Evolutionary conservation across 2,888 invertebrate genomes (phyloP).

Genomic region (Sphaerophoria rueppellii): DNA sequence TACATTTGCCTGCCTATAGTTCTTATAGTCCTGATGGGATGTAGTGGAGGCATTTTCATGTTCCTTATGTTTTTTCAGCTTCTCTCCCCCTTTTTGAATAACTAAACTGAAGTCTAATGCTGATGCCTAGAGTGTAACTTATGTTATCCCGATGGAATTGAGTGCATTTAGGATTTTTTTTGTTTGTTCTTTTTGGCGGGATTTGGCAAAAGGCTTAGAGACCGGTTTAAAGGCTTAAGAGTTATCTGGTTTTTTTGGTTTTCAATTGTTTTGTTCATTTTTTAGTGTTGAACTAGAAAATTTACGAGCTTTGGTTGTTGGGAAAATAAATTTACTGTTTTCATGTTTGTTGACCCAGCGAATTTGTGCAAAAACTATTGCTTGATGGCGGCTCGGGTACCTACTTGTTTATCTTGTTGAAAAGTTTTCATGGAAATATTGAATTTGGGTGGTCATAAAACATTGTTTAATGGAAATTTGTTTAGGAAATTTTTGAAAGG

Average conservation of each 20-base stretch:
- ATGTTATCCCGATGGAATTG: slow-evolving; percentile 66
- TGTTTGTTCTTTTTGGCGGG: slow-evolving; percentile 33
- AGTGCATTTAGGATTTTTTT: slow-evolving; percentile 54
- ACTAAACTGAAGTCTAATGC: slow-evolving; percentile 43
- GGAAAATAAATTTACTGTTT: slow-evolving; percentile 53
- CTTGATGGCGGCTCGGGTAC: neutral
- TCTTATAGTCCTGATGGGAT: neutral
- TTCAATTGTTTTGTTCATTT: slow-evolving; percentile 7
- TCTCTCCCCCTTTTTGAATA: neutral
- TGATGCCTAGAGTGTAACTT: slow-evolving; percentile 66
- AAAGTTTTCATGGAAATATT: slow-evolving; percentile 22
- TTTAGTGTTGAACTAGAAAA: slow-evolving; percentile 23
- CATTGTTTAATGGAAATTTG: neutral
- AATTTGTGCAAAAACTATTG: neutral
- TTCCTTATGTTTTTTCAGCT: slow-evolving; percentile 50
- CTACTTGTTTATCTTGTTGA: slow-evolving; percentile 22
- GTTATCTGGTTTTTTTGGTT: neutral
- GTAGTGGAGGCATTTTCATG: slow-evolving; percentile 25
- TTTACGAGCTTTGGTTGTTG: slow-evolving; percentile 47
- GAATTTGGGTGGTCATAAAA: slow-evolving; percentile 5
- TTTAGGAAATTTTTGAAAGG: neutral
- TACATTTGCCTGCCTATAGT: too few relatives aligned
- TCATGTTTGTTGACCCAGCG: slow-evolving; percentile 24
- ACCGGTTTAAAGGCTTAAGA: slow-evolving; percentile 25
- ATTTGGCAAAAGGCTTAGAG: slow-evolving; percentile 30